phyloP scores from a whole-genome alignment of 2,888 invertebrate genomes.

The Calliphora vomitoria region DNA sequence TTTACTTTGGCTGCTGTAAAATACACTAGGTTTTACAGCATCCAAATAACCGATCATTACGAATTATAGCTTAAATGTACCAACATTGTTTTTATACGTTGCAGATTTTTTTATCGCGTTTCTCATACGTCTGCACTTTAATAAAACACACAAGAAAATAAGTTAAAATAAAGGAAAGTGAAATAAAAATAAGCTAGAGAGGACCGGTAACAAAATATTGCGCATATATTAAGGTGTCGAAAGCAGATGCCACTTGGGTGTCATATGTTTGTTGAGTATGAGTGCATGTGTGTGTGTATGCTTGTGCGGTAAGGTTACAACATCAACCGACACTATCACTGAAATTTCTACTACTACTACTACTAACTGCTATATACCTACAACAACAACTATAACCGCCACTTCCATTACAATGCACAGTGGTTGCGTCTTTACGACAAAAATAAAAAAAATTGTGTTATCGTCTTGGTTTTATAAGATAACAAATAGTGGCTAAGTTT shows the following conservation, averaged over 20 bases:
- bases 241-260: constrained; percentile 73
- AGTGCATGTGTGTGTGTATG: neutral
- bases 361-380: constrained; percentile 1
- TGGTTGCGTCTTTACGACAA: no score
- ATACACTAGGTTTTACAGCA: neutral
- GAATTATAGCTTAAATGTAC: constrained; percentile 43
- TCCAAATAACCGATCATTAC: constrained; percentile 33
- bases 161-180: constrained; percentile 3
- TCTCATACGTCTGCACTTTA: constrained; percentile 33
- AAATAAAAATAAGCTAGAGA: constrained; percentile 40
- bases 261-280: constrained; percentile 5
- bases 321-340: constrained; percentile 42
- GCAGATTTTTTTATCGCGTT: neutral
- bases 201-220: constrained; percentile 61
- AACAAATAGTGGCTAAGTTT: no score
- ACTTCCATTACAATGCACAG: neutral
- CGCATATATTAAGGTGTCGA: constrained; percentile 73
- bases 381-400: constrained; percentile 14
- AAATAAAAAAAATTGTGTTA: no score
- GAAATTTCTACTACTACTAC: constrained; percentile 31
- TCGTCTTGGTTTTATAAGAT: no score
- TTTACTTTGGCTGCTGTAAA: neutral
- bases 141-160: constrained; percentile 24
- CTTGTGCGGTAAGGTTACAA: constrained; percentile 54
- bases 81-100: constrained; percentile 22